These are phyloP conservation scores for Incurvaria masculella DNA, from an alignment of 2,888 invertebrate species.

Conservation along the genomic window DNA sequence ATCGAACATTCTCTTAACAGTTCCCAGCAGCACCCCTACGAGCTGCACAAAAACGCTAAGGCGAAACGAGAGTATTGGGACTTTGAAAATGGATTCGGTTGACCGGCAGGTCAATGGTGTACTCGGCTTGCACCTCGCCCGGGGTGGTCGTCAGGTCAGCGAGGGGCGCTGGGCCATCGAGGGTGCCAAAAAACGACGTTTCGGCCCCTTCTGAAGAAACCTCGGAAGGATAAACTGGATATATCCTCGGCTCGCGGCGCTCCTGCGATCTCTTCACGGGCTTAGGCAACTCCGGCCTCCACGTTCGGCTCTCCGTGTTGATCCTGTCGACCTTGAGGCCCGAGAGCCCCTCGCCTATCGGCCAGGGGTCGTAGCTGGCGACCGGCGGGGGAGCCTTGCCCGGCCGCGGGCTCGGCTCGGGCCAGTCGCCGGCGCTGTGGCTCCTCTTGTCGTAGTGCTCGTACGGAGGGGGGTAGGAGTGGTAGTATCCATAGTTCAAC, in stretches of 20 bases:
- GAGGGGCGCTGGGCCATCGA: conserved; percentile 31
- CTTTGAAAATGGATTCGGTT: conserved; percentile 51
- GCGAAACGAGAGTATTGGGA: conserved; percentile 50
- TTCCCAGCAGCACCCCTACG: conserved; percentile 29
- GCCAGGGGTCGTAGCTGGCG: conserved; percentile 25
- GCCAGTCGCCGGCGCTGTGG: conserved; percentile 32
- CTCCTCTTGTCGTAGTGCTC: conserved; percentile 44
- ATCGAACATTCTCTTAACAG: conserved; percentile 30
- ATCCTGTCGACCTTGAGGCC: conserved; percentile 32
- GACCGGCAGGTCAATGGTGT: conserved; percentile 44
- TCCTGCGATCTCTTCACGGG: conserved; percentile 20
- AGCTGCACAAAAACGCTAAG: conserved; percentile 39
- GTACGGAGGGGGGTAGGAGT: conserved; percentile 46
- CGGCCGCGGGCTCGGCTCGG: conserved; percentile 32
- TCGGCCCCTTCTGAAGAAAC: conserved; percentile 14
- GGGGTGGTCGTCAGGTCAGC: conserved; percentile 38
- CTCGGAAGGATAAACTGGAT: conserved; percentile 27
- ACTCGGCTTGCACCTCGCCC: conserved; percentile 48
- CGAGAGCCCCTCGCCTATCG: conserved; percentile 6
- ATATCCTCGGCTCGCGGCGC: conserved; percentile 26
- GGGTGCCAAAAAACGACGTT: conserved; percentile 20
- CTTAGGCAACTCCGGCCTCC: conserved; percentile 27
- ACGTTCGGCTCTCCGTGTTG: conserved; percentile 23
- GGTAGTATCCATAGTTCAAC: conserved; percentile 73
- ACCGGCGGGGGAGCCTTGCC: conserved; percentile 26